phyloP scores from a whole-genome alignment of 1,140 invertebrate species.

The Elymnias hypermnestra region DNA sequence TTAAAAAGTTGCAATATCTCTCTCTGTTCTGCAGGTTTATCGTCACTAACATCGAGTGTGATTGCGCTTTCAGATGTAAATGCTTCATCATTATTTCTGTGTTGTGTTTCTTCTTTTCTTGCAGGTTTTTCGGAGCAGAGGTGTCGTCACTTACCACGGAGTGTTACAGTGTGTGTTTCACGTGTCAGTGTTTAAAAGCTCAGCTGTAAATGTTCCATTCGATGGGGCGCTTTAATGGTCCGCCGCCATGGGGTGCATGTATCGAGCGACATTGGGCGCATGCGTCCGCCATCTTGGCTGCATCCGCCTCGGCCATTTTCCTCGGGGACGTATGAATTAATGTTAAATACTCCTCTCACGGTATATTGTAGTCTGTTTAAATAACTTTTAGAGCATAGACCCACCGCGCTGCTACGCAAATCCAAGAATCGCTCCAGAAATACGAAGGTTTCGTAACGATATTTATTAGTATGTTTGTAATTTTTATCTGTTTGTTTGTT shows the following conservation, averaged over 20 bases:
- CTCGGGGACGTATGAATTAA: slow-evolving; percentile 14
- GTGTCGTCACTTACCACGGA: neutral
- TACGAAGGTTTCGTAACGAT: too few species aligned
- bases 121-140: slow-evolving; percentile 20
- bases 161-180: slow-evolving; percentile 1
- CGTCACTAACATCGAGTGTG: too few species aligned
- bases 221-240: slow-evolving; percentile 14
- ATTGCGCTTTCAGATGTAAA: too few species aligned
- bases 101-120: slow-evolving; percentile 21
- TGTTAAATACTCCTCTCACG: slow-evolving; percentile 11
- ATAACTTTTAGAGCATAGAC: too few species aligned
- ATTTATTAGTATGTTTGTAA: too few species aligned
- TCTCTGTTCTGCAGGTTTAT: too few species aligned
- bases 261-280: slow-evolving; percentile 61
- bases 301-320: slow-evolving; percentile 45
- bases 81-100: too few species aligned
- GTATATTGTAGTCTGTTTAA: neutral
- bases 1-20: too few species aligned
- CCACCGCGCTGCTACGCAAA: too few species aligned
- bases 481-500: too few species aligned
- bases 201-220: too few species aligned
- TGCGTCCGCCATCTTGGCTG: slow-evolving; percentile 56
- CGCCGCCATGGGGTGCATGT: slow-evolving; percentile 50
- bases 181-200: slow-evolving; percentile 16
- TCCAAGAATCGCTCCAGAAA: too few species aligned